phyloP scores from a whole-genome alignment of 2,888 invertebrate genomes.

The Drosophila buzzatii region DNA sequence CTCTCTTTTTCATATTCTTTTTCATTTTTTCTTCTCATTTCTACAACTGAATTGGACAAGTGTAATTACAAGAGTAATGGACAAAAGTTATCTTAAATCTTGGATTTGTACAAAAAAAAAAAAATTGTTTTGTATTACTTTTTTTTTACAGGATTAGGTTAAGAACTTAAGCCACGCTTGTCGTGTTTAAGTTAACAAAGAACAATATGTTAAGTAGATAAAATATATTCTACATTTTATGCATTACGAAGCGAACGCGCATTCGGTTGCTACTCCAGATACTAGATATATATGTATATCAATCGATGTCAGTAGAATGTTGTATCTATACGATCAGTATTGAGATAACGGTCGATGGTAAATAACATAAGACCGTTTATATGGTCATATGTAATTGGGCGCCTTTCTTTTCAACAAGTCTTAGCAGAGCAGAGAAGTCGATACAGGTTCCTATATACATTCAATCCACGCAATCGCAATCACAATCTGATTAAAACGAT shows the following conservation, averaged over 20 bases:
- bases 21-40: conserved; percentile 39
- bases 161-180: conserved; percentile 50
- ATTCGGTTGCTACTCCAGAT: conserved; percentile 60
- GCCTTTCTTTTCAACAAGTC: conserved; percentile 52
- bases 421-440: conserved; percentile 78
- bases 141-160: conserved; percentile 50
- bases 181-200: conserved; percentile 41
- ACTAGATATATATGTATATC: conserved; percentile 46
- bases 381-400: conserved; percentile 33
- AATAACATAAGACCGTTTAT: conserved; percentile 50
- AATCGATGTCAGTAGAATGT: conserved; percentile 55
- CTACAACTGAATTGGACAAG: conserved; percentile 35
- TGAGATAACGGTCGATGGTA: conserved; percentile 56
- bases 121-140: conserved; percentile 1
- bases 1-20: conserved; percentile 30
- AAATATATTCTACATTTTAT: conserved; percentile 24
- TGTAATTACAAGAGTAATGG: conserved; percentile 52
- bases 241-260: conserved; percentile 50
- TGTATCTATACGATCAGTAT: conserved; percentile 47
- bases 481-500: conserved; percentile 68
- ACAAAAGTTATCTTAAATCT: conserved; percentile 53
- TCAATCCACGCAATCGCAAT: conserved; percentile 73
- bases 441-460: conserved; percentile 68
- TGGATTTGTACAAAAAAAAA: conserved; percentile 53
- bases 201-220: conserved; percentile 34